Evolutionary conservation across 2,888 invertebrate species (phyloP), one percentile per base, ranked within the genome.

Genomic region (Polyommatus icarus): DNA sequence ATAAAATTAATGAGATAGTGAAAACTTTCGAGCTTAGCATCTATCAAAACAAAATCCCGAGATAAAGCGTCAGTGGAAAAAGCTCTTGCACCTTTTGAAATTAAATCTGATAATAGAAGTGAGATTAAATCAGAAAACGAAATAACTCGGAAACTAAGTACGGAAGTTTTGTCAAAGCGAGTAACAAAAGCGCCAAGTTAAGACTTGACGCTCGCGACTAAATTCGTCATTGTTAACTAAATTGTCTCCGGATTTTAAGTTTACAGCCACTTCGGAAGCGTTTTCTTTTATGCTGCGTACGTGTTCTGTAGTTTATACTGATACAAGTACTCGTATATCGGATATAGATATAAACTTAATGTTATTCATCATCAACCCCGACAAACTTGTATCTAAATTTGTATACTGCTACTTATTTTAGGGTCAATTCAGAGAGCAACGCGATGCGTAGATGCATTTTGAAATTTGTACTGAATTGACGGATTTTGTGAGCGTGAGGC

Each of bases 171-270:
- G 78, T 77, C 75, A 75, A 71, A 77, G 77, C 67, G 78, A 73
- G 77, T 61, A 76, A 75, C 77, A 57, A 79, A 77, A 76, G 75
- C 61, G 59, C 80, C 78, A 80, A 81, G 81, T 81, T 80, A 81
- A 81, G 81, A 80, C 81, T 78, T 79, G 81, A 79, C 82, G 80
- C 79, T 80, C 78, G 76, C 80, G 79, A 79, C 82, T 79, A 81
- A 81, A 82, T 82, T 80, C 81, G 81, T 83, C 82, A 81, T 82
- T 83, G 82, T 83, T 82, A 79, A 79, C 78, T 79, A 80, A 83
- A 82, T 80, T 81, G 75, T 54, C 75, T 24, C 73, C 20, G 24
- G 75, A 29, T 71, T 76, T 46, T 76, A 71, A 71, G 77, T 72
- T 76, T 57, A 36, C 54, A 71, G 50, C 46, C 67, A 76, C 67